Evolutionary conservation across 2,888 invertebrate genomes (phyloP).

Genomic region (Heliconius erato): DNA sequence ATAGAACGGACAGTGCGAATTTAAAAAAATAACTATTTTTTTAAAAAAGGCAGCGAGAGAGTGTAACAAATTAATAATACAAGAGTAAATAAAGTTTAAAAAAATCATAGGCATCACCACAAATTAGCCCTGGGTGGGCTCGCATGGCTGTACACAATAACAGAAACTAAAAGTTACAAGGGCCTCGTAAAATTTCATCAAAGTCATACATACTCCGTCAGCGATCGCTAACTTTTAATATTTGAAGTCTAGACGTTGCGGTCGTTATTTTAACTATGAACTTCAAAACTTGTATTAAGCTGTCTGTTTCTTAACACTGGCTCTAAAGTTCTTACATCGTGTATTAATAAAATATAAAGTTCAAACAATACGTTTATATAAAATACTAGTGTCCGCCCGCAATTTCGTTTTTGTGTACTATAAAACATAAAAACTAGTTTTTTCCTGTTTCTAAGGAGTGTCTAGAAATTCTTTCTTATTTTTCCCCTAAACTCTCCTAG

Average conservation of each 20-base stretch:
- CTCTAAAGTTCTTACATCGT: neutral
- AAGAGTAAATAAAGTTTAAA: no score
- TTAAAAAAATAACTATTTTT: no score
- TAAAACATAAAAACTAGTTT: no score
- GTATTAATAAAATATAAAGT: constrained; percentile 2
- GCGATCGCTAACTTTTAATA: constrained; percentile 46
- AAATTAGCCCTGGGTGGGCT: neutral
- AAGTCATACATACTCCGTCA: constrained; percentile 34
- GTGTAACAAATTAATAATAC: no score
- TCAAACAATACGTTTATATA: neutral
- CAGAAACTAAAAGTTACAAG: constrained; percentile 25
- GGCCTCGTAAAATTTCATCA: constrained; percentile 36
- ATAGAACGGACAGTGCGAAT: no score
- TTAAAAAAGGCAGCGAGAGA: no score
- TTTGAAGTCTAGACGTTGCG: constrained; percentile 46
- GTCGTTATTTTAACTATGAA: constrained; percentile 37
- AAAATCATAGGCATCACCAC: neutral
- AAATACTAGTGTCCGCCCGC: neutral
- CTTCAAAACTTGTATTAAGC: constrained; percentile 7
- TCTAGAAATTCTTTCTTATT: no score
- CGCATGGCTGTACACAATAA: constrained; percentile 33
- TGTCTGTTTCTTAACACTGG: constrained; percentile 11
- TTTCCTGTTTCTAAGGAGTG: no score
- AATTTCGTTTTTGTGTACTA: neutral
- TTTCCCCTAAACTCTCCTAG: no score